Evolutionary conservation across 2,797 vertebrate species (phyloP), one percentile per base, ranked within the genome.

Genomic region (Betta splendens): DNA sequence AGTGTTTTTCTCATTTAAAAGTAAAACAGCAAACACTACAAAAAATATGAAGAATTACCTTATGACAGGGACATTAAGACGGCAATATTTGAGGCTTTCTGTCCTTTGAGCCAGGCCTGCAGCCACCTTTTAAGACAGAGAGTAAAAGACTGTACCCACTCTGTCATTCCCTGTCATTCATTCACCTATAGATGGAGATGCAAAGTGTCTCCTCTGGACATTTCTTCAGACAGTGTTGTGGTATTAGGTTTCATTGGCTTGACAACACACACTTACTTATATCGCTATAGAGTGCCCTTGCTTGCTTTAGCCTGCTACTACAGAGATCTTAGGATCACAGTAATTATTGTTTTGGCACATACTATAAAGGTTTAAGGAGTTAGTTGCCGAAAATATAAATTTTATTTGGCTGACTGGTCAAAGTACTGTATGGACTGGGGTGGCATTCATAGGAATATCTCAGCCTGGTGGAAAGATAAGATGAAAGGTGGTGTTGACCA

Each of bases 391-490:
- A 21, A 50, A n/a, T n/a, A n/a, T n/a, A n/a, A n/a, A n/a, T n/a
- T n/a, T n/a, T n/a, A n/a, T 52, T 53, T 3, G 60, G 70, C 60
- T 71, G 61, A 67, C 51, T 52, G 45, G 49, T 23, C 31, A 39
- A 7, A 68, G 47, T 47, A n/a, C n/a, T n/a, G n/a, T n/a, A 44
- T 54, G 26, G 38, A 18, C 43, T 45, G 48, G 56, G 50, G 78
- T 53, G 72, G 59, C 16, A 31, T 55, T 79, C 57, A 65, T 29
- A 51, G 33, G 25, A 15, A 58, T 75, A 69, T 77, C 69, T 78
- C 39, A 58, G 58, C 55, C 69, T 55, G 50, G 37, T 31, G 22
- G 51, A 62, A 20, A 76, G 86, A 85, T 84, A 85, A 86, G 70
- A 52, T 58, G 62, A 64, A 56, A 65, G 52, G 52, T 22, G 4